Evolutionary conservation across 2,888 invertebrate genomes (phyloP).

Genomic region (Archips crataeganus): DNA sequence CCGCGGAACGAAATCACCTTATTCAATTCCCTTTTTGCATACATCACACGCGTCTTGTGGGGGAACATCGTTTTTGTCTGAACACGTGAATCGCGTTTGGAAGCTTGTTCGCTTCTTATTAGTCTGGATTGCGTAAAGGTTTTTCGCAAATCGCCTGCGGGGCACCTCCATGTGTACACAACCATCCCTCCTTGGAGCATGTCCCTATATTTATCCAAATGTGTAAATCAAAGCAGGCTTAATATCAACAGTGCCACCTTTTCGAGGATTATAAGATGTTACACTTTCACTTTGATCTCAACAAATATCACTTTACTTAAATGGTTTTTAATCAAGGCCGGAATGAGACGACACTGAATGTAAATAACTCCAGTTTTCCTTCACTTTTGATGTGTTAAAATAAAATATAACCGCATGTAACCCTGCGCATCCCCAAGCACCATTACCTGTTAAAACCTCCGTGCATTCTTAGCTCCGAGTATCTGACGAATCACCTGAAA

Average conservation of each 20-base stretch:
- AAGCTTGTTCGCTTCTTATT: slow-evolving; percentile 82
- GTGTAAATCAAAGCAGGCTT: slow-evolving; percentile 36
- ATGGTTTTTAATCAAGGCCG: neutral
- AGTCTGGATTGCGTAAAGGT: slow-evolving; percentile 79
- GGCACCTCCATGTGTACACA: slow-evolving; percentile 47
- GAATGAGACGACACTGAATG: neutral
- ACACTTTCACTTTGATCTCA: slow-evolving; percentile 14
- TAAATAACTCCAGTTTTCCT: neutral
- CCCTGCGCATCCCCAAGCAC: neutral
- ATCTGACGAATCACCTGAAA: slow-evolving; percentile 61
- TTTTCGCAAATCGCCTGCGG: slow-evolving; percentile 73
- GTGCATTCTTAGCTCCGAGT: slow-evolving; percentile 24
- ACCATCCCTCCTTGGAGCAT: slow-evolving; percentile 48
- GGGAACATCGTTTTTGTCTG: slow-evolving; percentile 80
- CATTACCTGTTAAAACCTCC: slow-evolving; percentile 14
- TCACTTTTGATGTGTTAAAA: neutral
- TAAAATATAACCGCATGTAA: neutral
- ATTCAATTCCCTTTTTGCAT: slow-evolving; percentile 86
- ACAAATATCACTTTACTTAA: slow-evolving; percentile 5
- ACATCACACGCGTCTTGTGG: slow-evolving; percentile 79
- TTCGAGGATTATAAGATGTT: slow-evolving; percentile 23
- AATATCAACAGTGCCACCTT: slow-evolving; percentile 34
- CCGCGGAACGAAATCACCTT: slow-evolving; percentile 84
- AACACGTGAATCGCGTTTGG: slow-evolving; percentile 84
- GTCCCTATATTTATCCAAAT: slow-evolving; percentile 44